A percentile compares a stretch with the other conserved stretches of the same genome.
Conservation (phyloP, 2,888 invertebrate species). For the Selenia dentaria region DNA sequence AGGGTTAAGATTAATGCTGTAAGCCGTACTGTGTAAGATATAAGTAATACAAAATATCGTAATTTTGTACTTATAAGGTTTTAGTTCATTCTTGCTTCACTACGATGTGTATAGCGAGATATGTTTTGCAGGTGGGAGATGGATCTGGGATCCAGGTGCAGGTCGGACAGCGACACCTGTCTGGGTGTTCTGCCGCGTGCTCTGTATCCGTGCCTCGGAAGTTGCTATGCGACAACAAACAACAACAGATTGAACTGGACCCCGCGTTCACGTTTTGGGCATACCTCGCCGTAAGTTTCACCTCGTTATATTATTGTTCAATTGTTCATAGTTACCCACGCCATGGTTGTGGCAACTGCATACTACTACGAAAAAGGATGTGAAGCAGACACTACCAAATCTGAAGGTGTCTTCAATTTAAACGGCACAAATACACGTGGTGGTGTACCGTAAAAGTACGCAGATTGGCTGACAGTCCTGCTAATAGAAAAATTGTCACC, state of each 20-base stretch:
- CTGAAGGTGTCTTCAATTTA: not conserved
- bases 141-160: conserved; percentile 54
- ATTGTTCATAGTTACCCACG: not conserved
- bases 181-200: conserved; percentile 84
- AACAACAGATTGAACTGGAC: conserved; percentile 85
- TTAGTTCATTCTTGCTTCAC: too few species aligned
- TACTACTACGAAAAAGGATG: too few species aligned
- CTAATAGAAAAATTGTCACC: conserved; percentile 73
- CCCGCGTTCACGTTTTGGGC: conserved; percentile 89
- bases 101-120: not conserved
- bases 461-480: conserved; percentile 56
- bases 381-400: conserved; percentile 19
- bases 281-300: conserved; percentile 85
- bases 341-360: too few species aligned
- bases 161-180: conserved; percentile 34
- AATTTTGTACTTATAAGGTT: too few species aligned
- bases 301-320: not conserved
- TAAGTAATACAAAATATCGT: too few species aligned
- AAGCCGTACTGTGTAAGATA: too few species aligned
- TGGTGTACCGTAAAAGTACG: conserved; percentile 51
- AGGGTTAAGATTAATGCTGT: too few species aligned
- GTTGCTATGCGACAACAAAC: conserved; percentile 84
- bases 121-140: conserved; percentile 38
- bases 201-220: conserved; percentile 83
- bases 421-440: conserved; percentile 13